Percentiles rank a stretch among this genome's conserved stretches.
Evolutionary conservation across 2,113 vertebrate genomes (phyloP).

Genomic region (Chloropsis hardwickii): DNA sequence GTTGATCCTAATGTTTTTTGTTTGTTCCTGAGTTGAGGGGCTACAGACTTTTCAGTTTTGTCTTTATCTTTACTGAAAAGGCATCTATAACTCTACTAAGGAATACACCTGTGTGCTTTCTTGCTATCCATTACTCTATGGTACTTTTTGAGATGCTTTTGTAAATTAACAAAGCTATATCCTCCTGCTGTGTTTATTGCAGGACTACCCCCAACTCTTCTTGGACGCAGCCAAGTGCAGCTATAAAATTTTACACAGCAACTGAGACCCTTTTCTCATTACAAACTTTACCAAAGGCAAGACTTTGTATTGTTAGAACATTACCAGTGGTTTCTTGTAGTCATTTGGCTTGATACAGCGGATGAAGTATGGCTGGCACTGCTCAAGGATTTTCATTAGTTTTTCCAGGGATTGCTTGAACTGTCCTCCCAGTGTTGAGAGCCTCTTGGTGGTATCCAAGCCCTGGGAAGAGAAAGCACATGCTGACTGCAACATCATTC

Average conservation of each 20-base stretch:
- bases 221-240: neutral
- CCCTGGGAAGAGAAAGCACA: slow-evolving; percentile 59
- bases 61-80: neutral
- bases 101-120: neutral
- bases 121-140: neutral
- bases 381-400: slow-evolving; percentile 90
- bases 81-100: neutral
- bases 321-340: slow-evolving; percentile 93
- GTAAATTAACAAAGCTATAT: neutral
- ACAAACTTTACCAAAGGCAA: neutral
- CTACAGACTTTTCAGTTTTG: neutral
- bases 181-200: neutral
- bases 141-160: neutral
- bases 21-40: neutral
- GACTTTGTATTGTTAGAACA: neutral
- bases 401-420: slow-evolving; percentile 95
- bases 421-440: slow-evolving; percentile 85
- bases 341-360: slow-evolving; percentile 98
- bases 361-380: slow-evolving; percentile 91
- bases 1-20: neutral
- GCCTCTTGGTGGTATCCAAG: slow-evolving; percentile 75
- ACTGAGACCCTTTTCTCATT: neutral
- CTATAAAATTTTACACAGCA: neutral
- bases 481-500: neutral
- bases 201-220: neutral